Percentiles rank a stretch among this genome's conserved stretches.
These are phyloP conservation scores for Staurois parvus DNA, from an alignment of 2,797 vertebrate genomes.

Conservation along the genomic window DNA sequence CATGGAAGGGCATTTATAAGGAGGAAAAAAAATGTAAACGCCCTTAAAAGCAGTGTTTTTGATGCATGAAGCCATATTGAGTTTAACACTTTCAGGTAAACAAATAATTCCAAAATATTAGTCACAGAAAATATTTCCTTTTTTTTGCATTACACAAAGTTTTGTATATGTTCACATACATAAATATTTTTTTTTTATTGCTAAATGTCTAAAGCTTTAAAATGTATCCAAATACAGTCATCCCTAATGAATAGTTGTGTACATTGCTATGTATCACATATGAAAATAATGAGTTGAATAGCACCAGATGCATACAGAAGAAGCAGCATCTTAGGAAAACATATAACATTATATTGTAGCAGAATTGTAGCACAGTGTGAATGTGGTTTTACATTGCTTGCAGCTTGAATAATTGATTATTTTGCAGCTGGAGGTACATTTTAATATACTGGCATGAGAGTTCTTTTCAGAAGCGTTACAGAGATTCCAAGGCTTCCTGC, in stretches of 20 bases:
- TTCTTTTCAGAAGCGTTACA: slow-evolving; percentile 57
- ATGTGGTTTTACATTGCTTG: slow-evolving; percentile 57
- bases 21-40: too few species aligned
- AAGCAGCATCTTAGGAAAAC: slow-evolving; percentile 46
- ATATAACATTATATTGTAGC: slow-evolving; percentile 52
- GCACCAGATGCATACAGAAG: slow-evolving; percentile 32
- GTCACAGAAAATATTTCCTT: background rate
- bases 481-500: slow-evolving; percentile 51
- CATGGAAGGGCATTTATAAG: too few species aligned
- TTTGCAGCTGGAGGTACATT: slow-evolving; percentile 63
- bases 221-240: background rate
- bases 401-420: slow-evolving; percentile 63
- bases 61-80: too few species aligned
- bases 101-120: background rate
- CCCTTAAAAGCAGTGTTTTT: too few species aligned
- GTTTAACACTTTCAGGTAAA: background rate
- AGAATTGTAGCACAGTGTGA: slow-evolving; percentile 54
- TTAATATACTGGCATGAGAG: slow-evolving; percentile 62
- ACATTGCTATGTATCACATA: background rate
- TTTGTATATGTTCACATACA: background rate
- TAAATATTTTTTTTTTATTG: slow-evolving; percentile 10
- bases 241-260: slow-evolving; percentile 23
- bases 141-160: background rate
- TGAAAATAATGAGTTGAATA: slow-evolving; percentile 38
- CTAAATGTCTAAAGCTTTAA: background rate